These are phyloP conservation scores for Noctua pronuba DNA, from an alignment of 2,888 invertebrate species.

Conservation along the genomic window DNA sequence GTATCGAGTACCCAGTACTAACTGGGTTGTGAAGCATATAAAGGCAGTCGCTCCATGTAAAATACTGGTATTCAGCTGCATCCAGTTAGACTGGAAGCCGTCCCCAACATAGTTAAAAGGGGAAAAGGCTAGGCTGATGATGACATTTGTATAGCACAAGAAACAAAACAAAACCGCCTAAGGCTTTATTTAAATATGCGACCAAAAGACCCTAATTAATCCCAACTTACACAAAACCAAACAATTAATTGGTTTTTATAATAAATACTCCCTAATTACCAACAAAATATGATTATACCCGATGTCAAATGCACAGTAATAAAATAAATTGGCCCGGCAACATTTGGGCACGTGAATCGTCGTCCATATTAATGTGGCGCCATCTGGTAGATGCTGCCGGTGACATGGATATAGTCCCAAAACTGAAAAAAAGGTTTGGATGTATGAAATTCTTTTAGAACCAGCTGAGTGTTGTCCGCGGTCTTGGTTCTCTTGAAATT, in stretches of 20 bases:
- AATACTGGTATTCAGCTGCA: background rate
- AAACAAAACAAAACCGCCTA: background rate
- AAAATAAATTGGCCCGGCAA: constrained; percentile 38
- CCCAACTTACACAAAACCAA: background rate
- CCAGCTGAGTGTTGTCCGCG: background rate
- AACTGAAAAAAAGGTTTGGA: constrained; percentile 17
- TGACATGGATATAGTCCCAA: background rate
- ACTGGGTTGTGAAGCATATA: background rate
- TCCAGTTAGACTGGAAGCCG: background rate
- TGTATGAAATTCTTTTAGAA: background rate
- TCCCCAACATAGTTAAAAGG: background rate
- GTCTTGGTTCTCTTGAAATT: background rate
- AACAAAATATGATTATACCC: constrained; percentile 5
- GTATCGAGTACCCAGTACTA: background rate
- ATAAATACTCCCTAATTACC: constrained; percentile 2
- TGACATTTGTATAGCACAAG: background rate
- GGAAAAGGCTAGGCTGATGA: background rate
- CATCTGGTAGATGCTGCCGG: constrained; percentile 22
- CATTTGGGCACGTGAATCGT: background rate
- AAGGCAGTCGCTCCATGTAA: background rate
- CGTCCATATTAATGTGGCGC: constrained; percentile 5
- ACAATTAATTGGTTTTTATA: constrained; percentile 4
- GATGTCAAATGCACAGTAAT: constrained; percentile 28
- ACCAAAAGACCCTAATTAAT: background rate
- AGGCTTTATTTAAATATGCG: background rate